phyloP scores from a whole-genome alignment of 1,140 invertebrate genomes.

The Meloidogyne exigua region DNA sequence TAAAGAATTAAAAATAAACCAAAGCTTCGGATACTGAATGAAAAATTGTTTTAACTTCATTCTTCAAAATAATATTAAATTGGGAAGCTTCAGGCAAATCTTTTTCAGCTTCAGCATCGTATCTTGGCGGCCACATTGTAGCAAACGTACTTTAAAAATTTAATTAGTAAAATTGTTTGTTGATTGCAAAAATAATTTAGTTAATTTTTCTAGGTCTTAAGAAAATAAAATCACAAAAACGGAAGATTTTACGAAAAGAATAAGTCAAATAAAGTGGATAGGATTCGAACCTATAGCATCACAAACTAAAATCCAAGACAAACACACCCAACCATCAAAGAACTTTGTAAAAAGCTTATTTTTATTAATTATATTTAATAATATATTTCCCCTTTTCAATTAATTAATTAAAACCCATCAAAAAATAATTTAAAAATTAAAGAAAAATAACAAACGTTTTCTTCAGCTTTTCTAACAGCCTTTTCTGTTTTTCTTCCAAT shows the following conservation, averaged over 20 bases:
- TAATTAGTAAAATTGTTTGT: neutral
- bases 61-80: conserved; percentile 9
- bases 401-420: neutral
- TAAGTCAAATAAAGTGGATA: no score
- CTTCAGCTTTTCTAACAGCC: neutral
- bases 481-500: neutral
- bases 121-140: neutral
- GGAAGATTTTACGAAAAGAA: no score
- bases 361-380: no score
- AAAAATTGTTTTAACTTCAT: conserved; percentile 20
- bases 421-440: neutral
- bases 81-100: conserved; percentile 14
- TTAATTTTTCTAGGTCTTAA: neutral
- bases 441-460: neutral
- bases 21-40: conserved; percentile 20
- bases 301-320: no score
- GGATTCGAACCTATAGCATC: no score
- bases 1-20: conserved; percentile 15
- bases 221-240: no score
- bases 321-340: no score
- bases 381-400: neutral
- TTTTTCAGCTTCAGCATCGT: conserved; percentile 9
- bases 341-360: no score
- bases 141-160: neutral
- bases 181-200: no score